Conservation (phyloP, 2,888 invertebrate genomes). For the Lymantria dispar region DNA sequence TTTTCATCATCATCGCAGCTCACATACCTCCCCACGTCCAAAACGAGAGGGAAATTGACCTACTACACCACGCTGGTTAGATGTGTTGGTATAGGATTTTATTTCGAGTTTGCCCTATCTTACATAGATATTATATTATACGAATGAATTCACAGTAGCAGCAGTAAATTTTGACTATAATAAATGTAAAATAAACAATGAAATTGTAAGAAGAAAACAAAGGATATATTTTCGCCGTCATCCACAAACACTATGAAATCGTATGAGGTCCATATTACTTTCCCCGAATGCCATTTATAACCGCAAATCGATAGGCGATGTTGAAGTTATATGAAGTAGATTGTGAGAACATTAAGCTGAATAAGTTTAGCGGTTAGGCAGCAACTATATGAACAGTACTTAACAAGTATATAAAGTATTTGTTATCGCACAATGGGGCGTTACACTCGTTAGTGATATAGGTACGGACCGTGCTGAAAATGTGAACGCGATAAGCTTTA, state of each 20-base stretch:
- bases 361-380: constrained; percentile 27
- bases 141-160: too few species aligned
- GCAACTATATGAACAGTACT: constrained; percentile 34
- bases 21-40: too few species aligned
- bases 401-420: constrained; percentile 41
- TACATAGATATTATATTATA: too few species aligned
- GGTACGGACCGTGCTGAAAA: constrained; percentile 58
- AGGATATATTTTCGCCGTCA: not conserved
- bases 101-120: too few species aligned
- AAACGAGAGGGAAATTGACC: too few species aligned
- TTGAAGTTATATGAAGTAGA: not conserved
- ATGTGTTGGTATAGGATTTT: too few species aligned
- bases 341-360: constrained; percentile 18
- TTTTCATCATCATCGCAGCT: too few species aligned
- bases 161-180: too few species aligned
- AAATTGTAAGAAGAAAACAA: too few species aligned
- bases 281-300: not conserved
- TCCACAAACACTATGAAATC: not conserved
- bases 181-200: too few species aligned
- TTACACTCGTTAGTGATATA: constrained; percentile 64
- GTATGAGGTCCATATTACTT: not conserved
- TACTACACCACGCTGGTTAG: too few species aligned
- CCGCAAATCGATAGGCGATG: not conserved
- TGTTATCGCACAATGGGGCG: constrained; percentile 43
- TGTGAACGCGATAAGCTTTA: constrained; percentile 34